These are phyloP conservation scores for Parelbella ahira DNA, from an alignment of 2,888 invertebrate species.

Conservation along the genomic window DNA sequence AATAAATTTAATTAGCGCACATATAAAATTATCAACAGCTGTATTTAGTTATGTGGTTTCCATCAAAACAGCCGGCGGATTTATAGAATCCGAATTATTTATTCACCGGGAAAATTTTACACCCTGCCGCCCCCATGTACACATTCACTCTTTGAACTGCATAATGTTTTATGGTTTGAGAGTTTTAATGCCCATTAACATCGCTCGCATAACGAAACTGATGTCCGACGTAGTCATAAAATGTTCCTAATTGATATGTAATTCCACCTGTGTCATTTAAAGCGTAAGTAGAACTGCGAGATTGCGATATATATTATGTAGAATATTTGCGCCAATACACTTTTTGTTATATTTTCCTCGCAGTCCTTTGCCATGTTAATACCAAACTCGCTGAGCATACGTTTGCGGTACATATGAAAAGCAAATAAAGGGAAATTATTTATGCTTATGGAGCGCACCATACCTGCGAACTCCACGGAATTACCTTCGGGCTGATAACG, in stretches of 20 bases:
- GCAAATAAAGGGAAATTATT: slow-evolving; percentile 17
- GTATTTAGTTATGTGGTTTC: slow-evolving; percentile 35
- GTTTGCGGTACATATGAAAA: slow-evolving; percentile 7
- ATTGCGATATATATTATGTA: no score
- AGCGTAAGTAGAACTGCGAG: no score
- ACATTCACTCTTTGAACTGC: slow-evolving; percentile 13
- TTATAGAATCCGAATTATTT: slow-evolving; percentile 16
- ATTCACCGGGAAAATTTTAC: slow-evolving; percentile 21
- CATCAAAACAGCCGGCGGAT: slow-evolving; percentile 22
- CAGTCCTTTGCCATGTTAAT: slow-evolving; percentile 9
- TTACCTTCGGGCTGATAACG: slow-evolving; percentile 17
- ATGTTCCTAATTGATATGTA: neutral
- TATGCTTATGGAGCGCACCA: slow-evolving; percentile 20
- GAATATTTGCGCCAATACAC: neutral
- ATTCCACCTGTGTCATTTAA: no score
- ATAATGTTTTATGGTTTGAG: slow-evolving; percentile 3
- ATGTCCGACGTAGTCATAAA: neutral
- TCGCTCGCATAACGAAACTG: neutral
- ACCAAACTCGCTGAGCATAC: slow-evolving; percentile 1
- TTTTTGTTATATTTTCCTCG: slow-evolving; percentile 1
- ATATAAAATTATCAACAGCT: slow-evolving; percentile 40
- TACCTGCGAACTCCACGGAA: slow-evolving; percentile 18
- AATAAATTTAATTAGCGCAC: slow-evolving; percentile 51
- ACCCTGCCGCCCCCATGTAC: slow-evolving; percentile 6
- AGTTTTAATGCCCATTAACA: slow-evolving; percentile 7